These are phyloP conservation scores for Ageneiosus marmoratus DNA, from an alignment of 2,113 vertebrate genomes.

Conservation along the genomic window DNA sequence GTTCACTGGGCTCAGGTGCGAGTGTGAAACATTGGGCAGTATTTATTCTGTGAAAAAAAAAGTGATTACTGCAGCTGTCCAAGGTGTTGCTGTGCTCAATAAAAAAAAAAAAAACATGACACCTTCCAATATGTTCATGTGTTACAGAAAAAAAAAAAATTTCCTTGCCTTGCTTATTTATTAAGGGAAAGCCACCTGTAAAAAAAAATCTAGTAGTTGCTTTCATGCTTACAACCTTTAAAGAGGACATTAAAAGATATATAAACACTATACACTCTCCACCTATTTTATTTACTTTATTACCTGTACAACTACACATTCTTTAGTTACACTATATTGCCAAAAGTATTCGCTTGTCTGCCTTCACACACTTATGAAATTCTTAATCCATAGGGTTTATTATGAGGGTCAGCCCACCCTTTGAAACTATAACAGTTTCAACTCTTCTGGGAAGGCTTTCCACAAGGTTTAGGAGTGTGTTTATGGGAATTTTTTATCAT, in stretches of 20 bases:
- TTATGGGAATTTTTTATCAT: too few relatives aligned
- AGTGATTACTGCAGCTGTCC: slow-evolving; percentile 14
- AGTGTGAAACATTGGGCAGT: background rate
- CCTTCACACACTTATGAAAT: too few relatives aligned
- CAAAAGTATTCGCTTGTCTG: too few relatives aligned
- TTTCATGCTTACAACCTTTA: too few relatives aligned
- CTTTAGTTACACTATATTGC: too few relatives aligned
- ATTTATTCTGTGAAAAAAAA: background rate
- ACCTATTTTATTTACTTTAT: too few relatives aligned
- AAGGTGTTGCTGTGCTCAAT: slow-evolving; percentile 9
- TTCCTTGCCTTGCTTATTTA: background rate
- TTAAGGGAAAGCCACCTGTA: background rate
- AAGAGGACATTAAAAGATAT: background rate
- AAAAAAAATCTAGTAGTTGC: background rate
- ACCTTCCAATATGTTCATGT: background rate
- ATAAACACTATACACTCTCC: background rate
- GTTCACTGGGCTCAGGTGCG: slow-evolving; percentile 8
- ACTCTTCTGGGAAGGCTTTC: too few relatives aligned
- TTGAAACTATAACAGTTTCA: too few relatives aligned
- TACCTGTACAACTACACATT: too few relatives aligned
- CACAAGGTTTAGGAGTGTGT: too few relatives aligned
- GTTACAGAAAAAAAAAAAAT: slow-evolving; percentile 19
- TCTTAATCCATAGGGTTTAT: too few relatives aligned
- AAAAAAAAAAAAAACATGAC: background rate
- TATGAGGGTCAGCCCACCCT: too few relatives aligned